phyloP scores from a whole-genome alignment of 2,113 vertebrate species.

The Daphoenositta chrysoptera region DNA sequence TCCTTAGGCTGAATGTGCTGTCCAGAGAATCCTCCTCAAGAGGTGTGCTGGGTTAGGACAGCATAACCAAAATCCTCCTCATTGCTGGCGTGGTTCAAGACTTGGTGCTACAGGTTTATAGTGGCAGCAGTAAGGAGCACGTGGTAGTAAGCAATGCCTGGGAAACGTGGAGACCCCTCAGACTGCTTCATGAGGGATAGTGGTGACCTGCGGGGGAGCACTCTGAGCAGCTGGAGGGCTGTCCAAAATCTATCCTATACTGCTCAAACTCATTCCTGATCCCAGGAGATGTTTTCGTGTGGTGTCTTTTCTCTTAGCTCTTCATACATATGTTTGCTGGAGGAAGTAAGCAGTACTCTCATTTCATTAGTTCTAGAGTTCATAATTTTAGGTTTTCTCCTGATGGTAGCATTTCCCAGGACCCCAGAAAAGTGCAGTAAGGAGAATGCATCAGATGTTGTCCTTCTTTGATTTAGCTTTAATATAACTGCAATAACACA shows the following conservation, averaged over 20 bases:
- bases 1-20: background rate
- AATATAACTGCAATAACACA: background rate
- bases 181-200: background rate
- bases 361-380: background rate
- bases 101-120: background rate
- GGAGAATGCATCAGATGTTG: background rate
- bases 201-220: background rate
- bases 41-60: background rate
- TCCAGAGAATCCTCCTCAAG: background rate
- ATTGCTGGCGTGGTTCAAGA: background rate
- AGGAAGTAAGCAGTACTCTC: background rate
- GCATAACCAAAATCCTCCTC: background rate
- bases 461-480: background rate
- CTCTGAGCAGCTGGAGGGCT: background rate
- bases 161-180: background rate
- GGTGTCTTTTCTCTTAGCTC: background rate
- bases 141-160: background rate
- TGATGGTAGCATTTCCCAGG: background rate
- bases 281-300: background rate
- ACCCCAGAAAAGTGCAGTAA: background rate
- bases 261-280: background rate
- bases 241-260: background rate
- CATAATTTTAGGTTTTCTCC: background rate
- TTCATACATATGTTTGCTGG: background rate
- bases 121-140: background rate